Conservation (phyloP, 2,888 invertebrate species). For the Saturnia japonica region DNA sequence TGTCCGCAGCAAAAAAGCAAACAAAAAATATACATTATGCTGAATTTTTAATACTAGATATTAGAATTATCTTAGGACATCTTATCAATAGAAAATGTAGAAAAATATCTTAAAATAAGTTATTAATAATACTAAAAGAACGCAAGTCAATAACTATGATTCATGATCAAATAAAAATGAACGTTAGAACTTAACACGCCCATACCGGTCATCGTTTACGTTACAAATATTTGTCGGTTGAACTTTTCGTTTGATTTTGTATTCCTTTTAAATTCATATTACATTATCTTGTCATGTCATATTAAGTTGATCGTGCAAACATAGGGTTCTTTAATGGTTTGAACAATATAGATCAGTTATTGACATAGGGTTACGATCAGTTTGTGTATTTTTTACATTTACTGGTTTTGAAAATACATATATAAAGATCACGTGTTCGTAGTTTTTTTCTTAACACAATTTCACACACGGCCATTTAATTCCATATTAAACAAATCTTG, state of each 20-base stretch:
- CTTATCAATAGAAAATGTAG: too few relatives aligned
- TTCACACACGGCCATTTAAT: too few relatives aligned
- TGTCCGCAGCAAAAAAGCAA: too few relatives aligned
- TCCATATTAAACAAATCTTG: too few relatives aligned
- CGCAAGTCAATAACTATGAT: neutral
- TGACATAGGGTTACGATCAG: neutral
- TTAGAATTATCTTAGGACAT: too few relatives aligned
- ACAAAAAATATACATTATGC: too few relatives aligned
- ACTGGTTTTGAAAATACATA: too few relatives aligned
- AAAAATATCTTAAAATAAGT: neutral
- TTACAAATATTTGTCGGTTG: conserved; percentile 37
- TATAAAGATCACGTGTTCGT: too few relatives aligned
- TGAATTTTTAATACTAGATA: too few relatives aligned
- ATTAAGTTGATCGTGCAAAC: conserved; percentile 5
- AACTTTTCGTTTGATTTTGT: conserved; percentile 23
- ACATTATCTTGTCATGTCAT: conserved; percentile 7
- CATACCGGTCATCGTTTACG: conserved; percentile 35
- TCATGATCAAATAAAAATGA: neutral
- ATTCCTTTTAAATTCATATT: neutral
- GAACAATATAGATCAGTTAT: neutral
- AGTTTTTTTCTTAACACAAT: too few relatives aligned
- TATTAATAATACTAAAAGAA: neutral
- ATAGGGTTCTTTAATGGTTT: neutral
- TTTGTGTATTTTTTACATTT: neutral
- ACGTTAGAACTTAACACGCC: conserved; percentile 16